phyloP scores from a whole-genome alignment of 2,888 invertebrate species.

The Dione vanillae region DNA sequence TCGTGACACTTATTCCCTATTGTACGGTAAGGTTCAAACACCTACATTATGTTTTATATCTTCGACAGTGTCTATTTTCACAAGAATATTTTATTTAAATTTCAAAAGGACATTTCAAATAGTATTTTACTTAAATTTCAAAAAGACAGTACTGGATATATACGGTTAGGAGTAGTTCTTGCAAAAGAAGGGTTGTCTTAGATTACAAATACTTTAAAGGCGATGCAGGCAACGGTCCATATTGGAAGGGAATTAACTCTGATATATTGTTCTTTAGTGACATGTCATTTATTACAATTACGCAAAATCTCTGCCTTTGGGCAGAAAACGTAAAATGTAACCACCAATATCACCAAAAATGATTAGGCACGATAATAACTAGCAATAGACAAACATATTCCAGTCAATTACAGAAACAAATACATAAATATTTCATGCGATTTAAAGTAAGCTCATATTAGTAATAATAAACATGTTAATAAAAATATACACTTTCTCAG shows the following conservation, averaged over 20 bases:
- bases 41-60: not conserved
- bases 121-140: not conserved
- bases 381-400: not conserved
- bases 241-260: no score
- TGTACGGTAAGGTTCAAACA: not conserved
- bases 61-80: not conserved
- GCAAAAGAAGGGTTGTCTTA: no score
- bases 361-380: no score
- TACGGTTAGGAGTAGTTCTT: no score
- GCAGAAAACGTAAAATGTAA: no score
- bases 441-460: not conserved
- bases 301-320: no score
- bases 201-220: no score
- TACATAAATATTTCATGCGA: not conserved
- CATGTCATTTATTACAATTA: no score
- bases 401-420: not conserved
- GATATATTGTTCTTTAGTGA: no score
- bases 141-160: not conserved
- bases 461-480: not conserved
- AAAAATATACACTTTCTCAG: conserved; percentile 5
- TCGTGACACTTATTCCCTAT: not conserved
- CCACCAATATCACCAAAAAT: no score
- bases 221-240: no score
- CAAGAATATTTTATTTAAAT: not conserved
- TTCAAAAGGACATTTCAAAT: not conserved